Evolutionary conservation across 2,888 invertebrate genomes (phyloP).

Genomic region (Cephus nigrinus): DNA sequence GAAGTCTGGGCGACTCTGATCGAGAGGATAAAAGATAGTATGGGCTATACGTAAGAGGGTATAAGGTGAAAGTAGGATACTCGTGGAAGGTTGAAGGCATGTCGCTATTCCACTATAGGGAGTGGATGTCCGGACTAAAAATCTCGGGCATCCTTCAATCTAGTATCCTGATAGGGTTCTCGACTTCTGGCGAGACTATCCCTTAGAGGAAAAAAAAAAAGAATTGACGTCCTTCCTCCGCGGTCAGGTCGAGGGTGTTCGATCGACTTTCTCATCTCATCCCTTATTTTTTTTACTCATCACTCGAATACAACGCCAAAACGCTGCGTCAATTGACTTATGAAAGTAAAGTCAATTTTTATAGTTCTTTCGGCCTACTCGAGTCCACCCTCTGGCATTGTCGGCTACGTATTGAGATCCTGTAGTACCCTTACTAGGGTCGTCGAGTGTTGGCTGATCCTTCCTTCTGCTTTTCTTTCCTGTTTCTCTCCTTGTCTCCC

Average conservation of each 20-base stretch:
- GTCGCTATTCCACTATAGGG: not conserved
- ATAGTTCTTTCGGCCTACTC: not conserved
- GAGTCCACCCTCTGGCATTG: not conserved
- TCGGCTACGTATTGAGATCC: not conserved
- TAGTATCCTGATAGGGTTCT: not conserved
- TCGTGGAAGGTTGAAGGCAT: not conserved
- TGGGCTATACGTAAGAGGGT: not conserved
- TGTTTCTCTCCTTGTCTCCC: not conserved
- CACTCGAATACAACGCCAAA: not conserved
- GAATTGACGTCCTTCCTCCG: not conserved
- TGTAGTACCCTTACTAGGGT: not conserved
- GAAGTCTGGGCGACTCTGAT: not conserved
- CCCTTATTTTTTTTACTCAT: not conserved
- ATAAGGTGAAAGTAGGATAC: not conserved
- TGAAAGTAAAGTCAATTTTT: not conserved
- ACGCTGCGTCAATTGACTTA: not conserved
- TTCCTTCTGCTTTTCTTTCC: not conserved
- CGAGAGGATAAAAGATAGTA: not conserved
- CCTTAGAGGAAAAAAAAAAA: not conserved
- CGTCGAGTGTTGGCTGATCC: not conserved
- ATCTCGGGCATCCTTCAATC: not conserved
- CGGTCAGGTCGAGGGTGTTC: not conserved
- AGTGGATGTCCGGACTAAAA: not conserved
- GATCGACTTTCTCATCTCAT: not conserved
- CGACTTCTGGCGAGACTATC: not conserved